Conservation (phyloP, 2,888 invertebrate genomes). For the Apomyelois bistriatella region DNA sequence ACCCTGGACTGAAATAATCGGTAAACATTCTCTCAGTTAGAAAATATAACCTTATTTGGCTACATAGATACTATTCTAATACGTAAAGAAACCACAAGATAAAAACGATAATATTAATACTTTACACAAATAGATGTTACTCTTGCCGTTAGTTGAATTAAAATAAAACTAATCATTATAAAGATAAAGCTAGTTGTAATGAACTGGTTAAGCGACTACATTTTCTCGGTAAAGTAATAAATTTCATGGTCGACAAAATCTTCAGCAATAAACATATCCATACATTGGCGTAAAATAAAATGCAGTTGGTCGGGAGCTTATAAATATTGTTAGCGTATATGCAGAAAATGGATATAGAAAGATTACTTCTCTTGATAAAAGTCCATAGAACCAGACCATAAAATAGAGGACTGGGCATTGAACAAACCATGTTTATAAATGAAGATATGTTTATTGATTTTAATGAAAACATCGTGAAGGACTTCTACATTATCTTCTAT, state of each 20-base stretch:
- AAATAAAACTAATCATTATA: background rate
- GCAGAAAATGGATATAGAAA: conserved; percentile 52
- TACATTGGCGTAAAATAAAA: conserved; percentile 32
- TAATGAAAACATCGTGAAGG: conserved; percentile 1
- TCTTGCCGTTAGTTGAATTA: background rate
- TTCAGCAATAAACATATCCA: conserved; percentile 17
- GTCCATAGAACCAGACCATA: conserved; percentile 39
- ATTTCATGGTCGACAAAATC: conserved; percentile 15
- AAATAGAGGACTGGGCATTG: conserved; percentile 28
- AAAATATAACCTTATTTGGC: no score
- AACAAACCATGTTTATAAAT: conserved; percentile 3
- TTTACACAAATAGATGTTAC: background rate
- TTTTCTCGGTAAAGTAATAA: conserved; percentile 14
- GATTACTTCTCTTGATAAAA: conserved; percentile 55
- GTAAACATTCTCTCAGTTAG: no score
- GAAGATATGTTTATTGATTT: conserved; percentile 14
- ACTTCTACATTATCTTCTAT: background rate
- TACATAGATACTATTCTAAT: no score
- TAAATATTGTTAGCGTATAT: conserved; percentile 40
- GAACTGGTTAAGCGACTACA: conserved; percentile 8
- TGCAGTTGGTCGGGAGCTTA: conserved; percentile 27
- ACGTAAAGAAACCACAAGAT: background rate
- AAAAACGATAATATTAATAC: background rate
- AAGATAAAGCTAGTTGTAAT: background rate
- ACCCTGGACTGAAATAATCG: no score